Evolutionary conservation across 2,888 invertebrate genomes (phyloP).

Genomic region (Polydrusus tereticollis): DNA sequence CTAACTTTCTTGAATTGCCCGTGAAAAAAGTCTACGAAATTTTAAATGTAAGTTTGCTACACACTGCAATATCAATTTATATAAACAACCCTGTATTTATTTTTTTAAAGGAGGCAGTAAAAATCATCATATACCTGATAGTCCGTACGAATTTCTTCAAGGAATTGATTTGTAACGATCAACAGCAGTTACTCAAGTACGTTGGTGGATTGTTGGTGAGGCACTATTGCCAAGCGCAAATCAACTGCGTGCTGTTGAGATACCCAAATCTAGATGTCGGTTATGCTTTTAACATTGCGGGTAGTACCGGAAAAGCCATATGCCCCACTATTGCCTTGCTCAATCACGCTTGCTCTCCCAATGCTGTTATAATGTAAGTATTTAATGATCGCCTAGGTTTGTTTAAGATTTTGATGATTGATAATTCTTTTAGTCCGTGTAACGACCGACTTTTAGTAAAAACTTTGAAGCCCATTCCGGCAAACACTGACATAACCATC

Average conservation of each 20-base stretch:
- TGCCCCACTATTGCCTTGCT: slow-evolving; percentile 54
- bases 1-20: slow-evolving; percentile 50
- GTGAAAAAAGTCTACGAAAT: slow-evolving; percentile 49
- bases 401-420: background rate
- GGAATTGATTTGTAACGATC: background rate
- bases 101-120: slow-evolving; percentile 48
- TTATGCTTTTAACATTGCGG: slow-evolving; percentile 47
- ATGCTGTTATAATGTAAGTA: slow-evolving; percentile 55
- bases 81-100: background rate
- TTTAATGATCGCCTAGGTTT: background rate
- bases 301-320: slow-evolving; percentile 54
- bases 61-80: background rate
- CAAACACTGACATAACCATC: slow-evolving; percentile 55
- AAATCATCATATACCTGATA: slow-evolving; percentile 53
- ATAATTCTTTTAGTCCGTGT: slow-evolving; percentile 52
- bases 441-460: slow-evolving; percentile 53
- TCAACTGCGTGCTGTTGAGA: slow-evolving; percentile 49
- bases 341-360: slow-evolving; percentile 55
- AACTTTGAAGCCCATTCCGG: slow-evolving; percentile 49
- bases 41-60: slow-evolving; percentile 51
- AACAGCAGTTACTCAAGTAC: slow-evolving; percentile 39
- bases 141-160: slow-evolving; percentile 53
- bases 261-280: slow-evolving; percentile 48
- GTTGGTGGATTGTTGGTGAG: slow-evolving; percentile 56
- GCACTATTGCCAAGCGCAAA: slow-evolving; percentile 56